phyloP scores from a whole-genome alignment of 1,140 invertebrate genomes.

The Chrysoperla carnea region DNA sequence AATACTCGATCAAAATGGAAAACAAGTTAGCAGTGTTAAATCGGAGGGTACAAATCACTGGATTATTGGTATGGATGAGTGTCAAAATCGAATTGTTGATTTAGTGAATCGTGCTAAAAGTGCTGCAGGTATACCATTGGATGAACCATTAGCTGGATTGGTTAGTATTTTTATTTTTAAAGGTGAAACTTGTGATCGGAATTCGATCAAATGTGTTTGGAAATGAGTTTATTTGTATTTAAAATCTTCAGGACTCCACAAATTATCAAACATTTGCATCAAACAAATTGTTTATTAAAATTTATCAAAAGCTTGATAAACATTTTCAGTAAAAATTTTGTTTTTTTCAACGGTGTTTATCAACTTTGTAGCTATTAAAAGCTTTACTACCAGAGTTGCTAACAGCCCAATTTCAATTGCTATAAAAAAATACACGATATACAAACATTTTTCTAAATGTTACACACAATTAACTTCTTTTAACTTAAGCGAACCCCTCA shows the following conservation, averaged over 20 bases:
- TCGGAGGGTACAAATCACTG: constrained; percentile 72
- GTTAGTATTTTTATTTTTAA: constrained; percentile 31
- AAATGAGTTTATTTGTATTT: background rate
- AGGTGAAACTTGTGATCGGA: background rate
- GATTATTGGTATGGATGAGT: constrained; percentile 66
- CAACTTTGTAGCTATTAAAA: no score
- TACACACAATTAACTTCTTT: no score
- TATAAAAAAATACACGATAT: no score
- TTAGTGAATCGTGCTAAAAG: constrained; percentile 57
- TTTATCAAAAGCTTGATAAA: no score
- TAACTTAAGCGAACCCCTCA: no score
- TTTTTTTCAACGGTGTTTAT: no score
- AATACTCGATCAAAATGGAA: constrained; percentile 51
- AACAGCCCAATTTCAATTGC: no score
- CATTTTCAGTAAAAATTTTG: no score
- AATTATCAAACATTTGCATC: background rate
- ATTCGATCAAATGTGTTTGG: background rate
- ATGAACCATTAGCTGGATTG: constrained; percentile 44
- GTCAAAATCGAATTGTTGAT: constrained; percentile 46
- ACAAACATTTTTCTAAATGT: no score
- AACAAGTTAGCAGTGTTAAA: constrained; percentile 38
- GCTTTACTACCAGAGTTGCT: no score
- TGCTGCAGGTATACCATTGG: constrained; percentile 37
- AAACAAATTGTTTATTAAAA: no score
- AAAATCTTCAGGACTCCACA: background rate